phyloP scores from a whole-genome alignment of 2,888 invertebrate genomes.

The Luperina nickerlii region DNA sequence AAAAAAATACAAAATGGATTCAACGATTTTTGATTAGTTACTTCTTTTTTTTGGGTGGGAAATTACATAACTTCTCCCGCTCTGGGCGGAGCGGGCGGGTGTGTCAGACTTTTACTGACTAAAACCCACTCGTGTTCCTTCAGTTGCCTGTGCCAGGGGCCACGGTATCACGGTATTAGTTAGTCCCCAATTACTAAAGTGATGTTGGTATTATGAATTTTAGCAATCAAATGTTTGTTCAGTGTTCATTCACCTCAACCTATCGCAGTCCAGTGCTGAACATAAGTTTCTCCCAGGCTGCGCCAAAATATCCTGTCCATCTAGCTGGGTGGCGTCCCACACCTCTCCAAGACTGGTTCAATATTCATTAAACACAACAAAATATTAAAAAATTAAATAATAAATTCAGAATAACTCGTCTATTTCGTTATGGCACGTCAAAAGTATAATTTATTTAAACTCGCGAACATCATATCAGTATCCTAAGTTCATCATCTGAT shows the following conservation, averaged over 20 bases:
- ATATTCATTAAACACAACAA: neutral
- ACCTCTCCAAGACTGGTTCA: neutral
- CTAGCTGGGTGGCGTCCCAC: neutral
- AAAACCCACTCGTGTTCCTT: no score
- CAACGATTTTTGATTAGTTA: no score
- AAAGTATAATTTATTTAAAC: neutral
- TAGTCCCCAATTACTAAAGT: no score
- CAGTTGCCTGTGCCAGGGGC: no score
- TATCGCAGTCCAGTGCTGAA: neutral
- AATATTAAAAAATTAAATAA: neutral
- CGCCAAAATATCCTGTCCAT: no score
- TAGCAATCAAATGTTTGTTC: neutral
- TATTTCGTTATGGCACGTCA: neutral
- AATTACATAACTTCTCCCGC: no score
- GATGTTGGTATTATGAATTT: neutral
- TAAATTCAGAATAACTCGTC: neutral
- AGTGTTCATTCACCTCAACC: neutral
- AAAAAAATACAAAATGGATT: no score
- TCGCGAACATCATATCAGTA: neutral
- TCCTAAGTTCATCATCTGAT: slow-evolving; percentile 6
- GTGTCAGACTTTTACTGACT: no score
- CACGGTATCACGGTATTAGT: no score
- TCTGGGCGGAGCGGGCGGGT: no score
- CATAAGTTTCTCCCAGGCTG: neutral
- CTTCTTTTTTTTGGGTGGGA: no score